phyloP scores from a whole-genome alignment of 2,797 vertebrate genomes.

The Moxostoma hubbsi region DNA sequence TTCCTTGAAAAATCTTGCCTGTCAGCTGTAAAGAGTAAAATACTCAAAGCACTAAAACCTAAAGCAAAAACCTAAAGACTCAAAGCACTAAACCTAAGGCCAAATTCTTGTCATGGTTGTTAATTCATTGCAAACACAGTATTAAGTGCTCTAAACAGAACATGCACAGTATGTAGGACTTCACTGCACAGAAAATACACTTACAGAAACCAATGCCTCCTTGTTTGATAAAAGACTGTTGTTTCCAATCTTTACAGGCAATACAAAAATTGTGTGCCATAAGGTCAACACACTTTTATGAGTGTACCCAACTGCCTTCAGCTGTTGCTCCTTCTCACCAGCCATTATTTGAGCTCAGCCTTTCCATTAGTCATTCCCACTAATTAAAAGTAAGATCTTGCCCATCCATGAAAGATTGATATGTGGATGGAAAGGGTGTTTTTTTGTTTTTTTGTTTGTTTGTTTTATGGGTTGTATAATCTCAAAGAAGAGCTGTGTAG shows the following conservation, averaged over 20 bases:
- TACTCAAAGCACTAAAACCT: not conserved
- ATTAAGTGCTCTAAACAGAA: not conserved
- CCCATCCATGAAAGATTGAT: slow-evolving; percentile 60
- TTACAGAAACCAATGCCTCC: not conserved
- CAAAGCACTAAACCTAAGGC: not conserved
- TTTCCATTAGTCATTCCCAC: slow-evolving; percentile 70
- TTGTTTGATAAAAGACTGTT: not conserved
- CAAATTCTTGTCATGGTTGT: not conserved
- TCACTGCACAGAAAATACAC: not conserved
- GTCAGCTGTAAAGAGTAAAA: too few species aligned
- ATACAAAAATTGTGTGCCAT: slow-evolving; percentile 29
- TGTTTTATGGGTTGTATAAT: slow-evolving; percentile 4
- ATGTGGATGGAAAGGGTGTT: slow-evolving; percentile 68
- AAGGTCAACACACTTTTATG: slow-evolving; percentile 46
- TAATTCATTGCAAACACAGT: not conserved
- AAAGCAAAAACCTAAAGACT: too few species aligned
- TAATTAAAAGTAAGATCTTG: slow-evolving; percentile 64
- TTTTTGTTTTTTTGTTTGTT: slow-evolving; percentile 42
- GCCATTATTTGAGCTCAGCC: slow-evolving; percentile 68
- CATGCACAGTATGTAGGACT: not conserved
- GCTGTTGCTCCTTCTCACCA: slow-evolving; percentile 53
- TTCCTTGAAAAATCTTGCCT: too few species aligned
- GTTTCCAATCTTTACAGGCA: slow-evolving; percentile 12
- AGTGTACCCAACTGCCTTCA: slow-evolving; percentile 32
- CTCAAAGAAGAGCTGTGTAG: slow-evolving; percentile 15